phyloP scores from a whole-genome alignment of 2,113 vertebrate species.

The Stegostoma tigrinum region DNA sequence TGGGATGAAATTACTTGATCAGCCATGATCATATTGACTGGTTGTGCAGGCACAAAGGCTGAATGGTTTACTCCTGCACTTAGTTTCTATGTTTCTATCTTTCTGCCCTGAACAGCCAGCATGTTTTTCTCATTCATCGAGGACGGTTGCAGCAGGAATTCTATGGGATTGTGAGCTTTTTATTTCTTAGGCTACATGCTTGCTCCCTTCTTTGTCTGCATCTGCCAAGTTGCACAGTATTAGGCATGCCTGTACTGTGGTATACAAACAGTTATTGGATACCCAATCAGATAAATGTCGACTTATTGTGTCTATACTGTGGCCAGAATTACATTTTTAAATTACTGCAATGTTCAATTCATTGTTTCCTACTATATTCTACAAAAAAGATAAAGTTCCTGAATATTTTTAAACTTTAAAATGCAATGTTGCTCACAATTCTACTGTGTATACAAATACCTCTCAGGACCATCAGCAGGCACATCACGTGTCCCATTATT shows the following conservation, averaged over 20 bases:
- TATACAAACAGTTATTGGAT: not conserved
- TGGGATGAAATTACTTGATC: no score
- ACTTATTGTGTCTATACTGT: no score
- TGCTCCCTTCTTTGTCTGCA: not conserved
- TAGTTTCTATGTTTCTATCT: no score
- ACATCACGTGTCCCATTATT: no score
- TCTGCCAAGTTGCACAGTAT: not conserved
- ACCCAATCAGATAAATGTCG: not conserved
- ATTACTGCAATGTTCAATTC: not conserved
- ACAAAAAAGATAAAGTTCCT: not conserved
- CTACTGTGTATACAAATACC: no score
- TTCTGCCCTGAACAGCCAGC: not conserved
- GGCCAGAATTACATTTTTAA: not conserved
- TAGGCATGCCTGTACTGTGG: not conserved
- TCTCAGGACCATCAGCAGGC: no score
- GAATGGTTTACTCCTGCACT: no score
- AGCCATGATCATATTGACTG: no score
- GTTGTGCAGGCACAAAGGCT: no score
- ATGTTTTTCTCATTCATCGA: not conserved
- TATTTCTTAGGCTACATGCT: not conserved
- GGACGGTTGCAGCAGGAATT: not conserved
- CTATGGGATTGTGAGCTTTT: not conserved
- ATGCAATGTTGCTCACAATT: no score
- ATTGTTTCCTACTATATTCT: not conserved
- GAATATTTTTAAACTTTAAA: not conserved